These are phyloP conservation scores for Amphibalanus amphitrite DNA, from an alignment of 1,140 invertebrate species.

Conservation along the genomic window DNA sequence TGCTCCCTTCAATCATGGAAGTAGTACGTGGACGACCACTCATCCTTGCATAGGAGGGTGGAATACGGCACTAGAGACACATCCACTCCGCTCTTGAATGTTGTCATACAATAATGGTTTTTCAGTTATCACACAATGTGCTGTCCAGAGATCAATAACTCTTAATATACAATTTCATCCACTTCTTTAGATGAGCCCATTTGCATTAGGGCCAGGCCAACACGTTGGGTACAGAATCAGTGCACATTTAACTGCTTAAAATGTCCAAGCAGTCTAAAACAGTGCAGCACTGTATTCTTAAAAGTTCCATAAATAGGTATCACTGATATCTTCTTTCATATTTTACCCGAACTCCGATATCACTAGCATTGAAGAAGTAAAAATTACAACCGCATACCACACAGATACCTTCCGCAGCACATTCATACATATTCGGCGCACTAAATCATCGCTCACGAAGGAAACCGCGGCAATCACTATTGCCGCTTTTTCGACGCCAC, in stretches of 20 bases:
- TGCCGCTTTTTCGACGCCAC: neutral
- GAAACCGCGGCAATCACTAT: neutral
- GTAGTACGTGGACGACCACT: neutral
- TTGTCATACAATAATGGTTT: no score
- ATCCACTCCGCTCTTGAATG: no score
- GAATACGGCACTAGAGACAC: neutral
- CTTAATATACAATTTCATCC: neutral
- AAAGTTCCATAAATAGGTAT: neutral
- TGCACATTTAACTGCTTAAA: no score
- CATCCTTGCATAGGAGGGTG: neutral
- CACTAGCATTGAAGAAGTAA: no score
- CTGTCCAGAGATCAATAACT: neutral
- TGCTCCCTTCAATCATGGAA: neutral
- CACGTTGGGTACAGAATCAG: no score
- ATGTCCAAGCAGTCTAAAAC: neutral
- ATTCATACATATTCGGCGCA: neutral
- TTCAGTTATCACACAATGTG: neutral
- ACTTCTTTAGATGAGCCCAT: no score
- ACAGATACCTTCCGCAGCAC: no score
- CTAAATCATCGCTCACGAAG: neutral
- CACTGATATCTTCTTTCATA: neutral
- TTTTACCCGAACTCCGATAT: neutral
- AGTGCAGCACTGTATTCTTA: neutral
- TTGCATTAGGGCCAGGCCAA: no score
- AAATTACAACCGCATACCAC: no score